These are phyloP conservation scores for Tetragnatha montana DNA, from an alignment of 2,888 invertebrate species.

Conservation along the genomic window DNA sequence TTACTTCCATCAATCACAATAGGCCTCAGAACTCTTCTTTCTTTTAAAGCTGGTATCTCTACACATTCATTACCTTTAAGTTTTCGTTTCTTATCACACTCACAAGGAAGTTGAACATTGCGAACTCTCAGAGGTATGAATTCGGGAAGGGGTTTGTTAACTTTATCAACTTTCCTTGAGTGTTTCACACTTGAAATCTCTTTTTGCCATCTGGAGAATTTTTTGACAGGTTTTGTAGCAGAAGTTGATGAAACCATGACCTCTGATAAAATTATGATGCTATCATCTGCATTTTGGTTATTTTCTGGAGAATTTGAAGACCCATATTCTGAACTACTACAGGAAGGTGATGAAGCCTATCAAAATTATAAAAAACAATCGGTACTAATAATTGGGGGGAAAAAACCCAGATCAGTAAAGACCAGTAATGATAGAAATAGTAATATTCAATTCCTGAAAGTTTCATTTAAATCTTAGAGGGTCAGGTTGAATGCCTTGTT, in stretches of 20 bases:
- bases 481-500: no score
- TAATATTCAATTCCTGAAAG: no score
- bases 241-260: background rate
- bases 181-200: background rate
- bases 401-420: no score
- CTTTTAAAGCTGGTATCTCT: background rate
- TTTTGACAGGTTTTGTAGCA: background rate
- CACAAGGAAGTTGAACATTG: background rate
- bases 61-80: background rate
- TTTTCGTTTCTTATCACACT: background rate
- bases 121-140: constrained; percentile 23
- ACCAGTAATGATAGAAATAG: no score
- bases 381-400: no score
- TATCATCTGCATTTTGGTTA: background rate
- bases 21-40: constrained; percentile 78
- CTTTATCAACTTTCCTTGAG: background rate
- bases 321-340: no score
- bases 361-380: no score
- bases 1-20: constrained; percentile 89
- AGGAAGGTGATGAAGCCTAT: no score
- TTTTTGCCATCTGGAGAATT: background rate
- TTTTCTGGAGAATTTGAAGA: background rate
- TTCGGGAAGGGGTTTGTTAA: background rate
- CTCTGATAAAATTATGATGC: background rate
- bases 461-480: no score